Percentiles rank a stretch among this genome's conserved stretches.
Evolutionary conservation across 2,888 invertebrate genomes (phyloP).

Genomic region (Dicycla oo): DNA sequence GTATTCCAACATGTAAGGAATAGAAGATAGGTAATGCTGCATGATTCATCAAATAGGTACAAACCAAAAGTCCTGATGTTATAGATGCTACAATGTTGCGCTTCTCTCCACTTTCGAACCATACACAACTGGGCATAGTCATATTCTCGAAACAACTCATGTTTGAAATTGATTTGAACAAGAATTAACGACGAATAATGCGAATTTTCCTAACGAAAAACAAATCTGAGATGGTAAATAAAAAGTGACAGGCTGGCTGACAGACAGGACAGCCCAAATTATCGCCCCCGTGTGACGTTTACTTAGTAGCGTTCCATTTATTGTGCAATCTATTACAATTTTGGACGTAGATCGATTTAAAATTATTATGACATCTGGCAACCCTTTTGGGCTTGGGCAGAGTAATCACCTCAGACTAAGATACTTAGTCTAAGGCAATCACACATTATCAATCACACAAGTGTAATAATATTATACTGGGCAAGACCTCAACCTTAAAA

Average conservation of each 20-base stretch:
- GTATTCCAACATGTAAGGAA: conserved; percentile 24
- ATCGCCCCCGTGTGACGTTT: conserved; percentile 32
- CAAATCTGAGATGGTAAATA: conserved; percentile 56
- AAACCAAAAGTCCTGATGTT: conserved; percentile 96
- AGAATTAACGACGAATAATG: conserved; percentile 35
- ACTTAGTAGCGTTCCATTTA: conserved; percentile 22
- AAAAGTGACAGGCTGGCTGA: conserved; percentile 57
- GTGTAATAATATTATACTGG: too few species aligned
- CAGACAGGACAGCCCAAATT: too few species aligned
- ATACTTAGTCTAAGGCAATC: too few species aligned
- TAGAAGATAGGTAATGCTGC: conserved; percentile 45
- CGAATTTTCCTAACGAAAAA: conserved; percentile 53
- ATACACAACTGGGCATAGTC: conserved; percentile 94
- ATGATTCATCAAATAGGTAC: conserved; percentile 80
- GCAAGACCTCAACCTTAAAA: too few species aligned
- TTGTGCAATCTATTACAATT: conserved; percentile 4
- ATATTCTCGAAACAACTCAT: conserved; percentile 94
- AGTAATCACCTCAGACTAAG: background rate
- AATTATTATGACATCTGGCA: background rate
- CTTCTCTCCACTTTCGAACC: conserved; percentile 96
- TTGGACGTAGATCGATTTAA: conserved; percentile 4
- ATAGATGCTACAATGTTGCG: conserved; percentile 97
- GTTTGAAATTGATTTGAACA: conserved; percentile 54
- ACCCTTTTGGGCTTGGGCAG: background rate
- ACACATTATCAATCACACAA: too few species aligned